phyloP scores from a whole-genome alignment of 2,113 vertebrate genomes.

The Rhegmatorhina hoffmannsi region DNA sequence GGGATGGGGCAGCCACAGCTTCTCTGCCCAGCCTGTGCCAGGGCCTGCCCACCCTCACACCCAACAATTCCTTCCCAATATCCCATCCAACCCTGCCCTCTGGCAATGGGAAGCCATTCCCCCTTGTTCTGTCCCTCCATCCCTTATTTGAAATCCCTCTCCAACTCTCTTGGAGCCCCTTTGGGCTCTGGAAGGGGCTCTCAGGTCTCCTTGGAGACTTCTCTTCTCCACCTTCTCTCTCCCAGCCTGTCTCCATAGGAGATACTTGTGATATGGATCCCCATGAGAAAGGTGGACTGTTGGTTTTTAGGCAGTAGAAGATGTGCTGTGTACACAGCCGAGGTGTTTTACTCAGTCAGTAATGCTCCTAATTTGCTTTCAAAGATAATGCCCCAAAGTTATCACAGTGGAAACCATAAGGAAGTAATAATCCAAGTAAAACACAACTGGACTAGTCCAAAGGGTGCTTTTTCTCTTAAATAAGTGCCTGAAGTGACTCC shows the following conservation, averaged over 20 bases:
- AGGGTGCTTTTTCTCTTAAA: not conserved
- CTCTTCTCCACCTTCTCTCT: not conserved
- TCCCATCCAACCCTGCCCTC: not conserved
- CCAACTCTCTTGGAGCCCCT: not conserved
- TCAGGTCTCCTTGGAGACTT: rapidly evolving
- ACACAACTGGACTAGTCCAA: not conserved
- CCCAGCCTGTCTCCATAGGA: not conserved
- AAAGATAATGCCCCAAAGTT: not conserved
- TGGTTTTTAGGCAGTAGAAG: not conserved
- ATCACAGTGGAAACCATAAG: not conserved
- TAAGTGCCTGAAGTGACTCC: not conserved
- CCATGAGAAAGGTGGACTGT: not conserved
- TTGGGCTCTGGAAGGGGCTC: rapidly evolving
- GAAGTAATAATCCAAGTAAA: not conserved
- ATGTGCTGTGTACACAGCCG: rapidly evolving
- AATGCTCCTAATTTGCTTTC: not conserved
- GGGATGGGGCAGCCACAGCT: not conserved
- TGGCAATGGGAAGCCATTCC: not conserved
- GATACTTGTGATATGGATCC: not conserved
- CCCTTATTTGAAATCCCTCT: rapidly evolving
- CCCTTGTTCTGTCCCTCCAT: rapidly evolving
- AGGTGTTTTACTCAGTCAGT: not conserved
- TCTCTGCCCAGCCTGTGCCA: rapidly evolving
- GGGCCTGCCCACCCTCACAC: rapidly evolving
- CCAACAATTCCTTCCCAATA: rapidly evolving